A percentile compares a stretch with the other conserved stretches of the same genome.
phyloP scores from a whole-genome alignment of 2,888 invertebrate genomes.

The Hemithea aestivaria region DNA sequence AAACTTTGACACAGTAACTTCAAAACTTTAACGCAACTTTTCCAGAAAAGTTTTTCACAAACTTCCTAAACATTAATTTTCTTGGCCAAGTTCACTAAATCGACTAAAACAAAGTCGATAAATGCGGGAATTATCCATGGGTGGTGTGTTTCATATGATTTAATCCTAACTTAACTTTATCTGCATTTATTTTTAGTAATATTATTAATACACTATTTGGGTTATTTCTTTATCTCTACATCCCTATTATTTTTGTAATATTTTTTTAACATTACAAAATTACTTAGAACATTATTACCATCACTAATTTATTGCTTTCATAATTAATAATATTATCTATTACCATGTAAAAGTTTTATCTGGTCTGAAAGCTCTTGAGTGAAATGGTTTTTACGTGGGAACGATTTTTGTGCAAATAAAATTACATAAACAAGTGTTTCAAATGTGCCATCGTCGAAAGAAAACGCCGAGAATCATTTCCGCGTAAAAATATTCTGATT shows the following conservation, averaged over 20 bases:
- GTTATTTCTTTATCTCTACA: conserved; percentile 12
- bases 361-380: conserved; percentile 79
- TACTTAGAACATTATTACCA: conserved; percentile 12
- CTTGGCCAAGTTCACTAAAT: conserved; percentile 22
- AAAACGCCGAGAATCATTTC: conserved; percentile 79
- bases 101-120: conserved; percentile 20
- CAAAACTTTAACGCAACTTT: conserved; percentile 32
- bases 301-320: conserved; percentile 21
- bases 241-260: conserved; percentile 21
- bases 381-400: conserved; percentile 80
- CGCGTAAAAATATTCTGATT: conserved; percentile 79
- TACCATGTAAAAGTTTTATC: conserved; percentile 48
- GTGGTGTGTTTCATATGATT: conserved; percentile 30
- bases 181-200: not conserved
- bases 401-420: conserved; percentile 77
- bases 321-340: conserved; percentile 34
- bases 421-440: conserved; percentile 58
- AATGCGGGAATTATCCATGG: conserved; percentile 30
- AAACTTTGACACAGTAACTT: conserved; percentile 45
- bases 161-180: not conserved
- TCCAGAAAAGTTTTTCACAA: conserved; percentile 41
- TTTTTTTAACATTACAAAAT: conserved; percentile 2
- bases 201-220: not conserved
- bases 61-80: conserved; percentile 36
- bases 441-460: conserved; percentile 69